Evolutionary conservation across 1,140 invertebrate genomes (phyloP).

Genomic region (Triops cancriformis): DNA sequence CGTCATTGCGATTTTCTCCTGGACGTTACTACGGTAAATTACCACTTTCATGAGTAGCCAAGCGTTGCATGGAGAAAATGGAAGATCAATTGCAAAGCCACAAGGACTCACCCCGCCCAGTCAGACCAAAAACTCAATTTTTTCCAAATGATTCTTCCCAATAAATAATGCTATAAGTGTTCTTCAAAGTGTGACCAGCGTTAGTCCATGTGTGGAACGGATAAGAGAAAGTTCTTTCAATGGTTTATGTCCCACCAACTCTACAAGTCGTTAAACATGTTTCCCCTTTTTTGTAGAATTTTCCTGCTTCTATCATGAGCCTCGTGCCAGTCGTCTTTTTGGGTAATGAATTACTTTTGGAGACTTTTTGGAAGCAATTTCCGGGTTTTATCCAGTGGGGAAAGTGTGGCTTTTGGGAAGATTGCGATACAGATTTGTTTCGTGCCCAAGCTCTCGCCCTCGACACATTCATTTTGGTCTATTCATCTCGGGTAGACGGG

Average conservation of each 20-base stretch:
- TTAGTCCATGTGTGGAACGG: not conserved
- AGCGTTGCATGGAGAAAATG: not conserved
- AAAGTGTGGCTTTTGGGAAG: not conserved
- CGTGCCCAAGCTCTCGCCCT: too few relatives aligned
- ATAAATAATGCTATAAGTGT: not conserved
- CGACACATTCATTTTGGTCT: too few relatives aligned
- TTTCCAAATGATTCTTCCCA: not conserved
- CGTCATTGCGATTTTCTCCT: not conserved
- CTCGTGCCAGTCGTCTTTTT: not conserved
- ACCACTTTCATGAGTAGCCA: slow-evolving; percentile 3
- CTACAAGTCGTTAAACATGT: not conserved
- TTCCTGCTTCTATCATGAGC: not conserved
- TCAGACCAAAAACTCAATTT: not conserved
- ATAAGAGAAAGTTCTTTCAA: not conserved
- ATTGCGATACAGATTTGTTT: not conserved
- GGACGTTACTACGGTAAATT: not conserved
- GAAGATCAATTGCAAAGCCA: not conserved
- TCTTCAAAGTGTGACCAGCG: not conserved
- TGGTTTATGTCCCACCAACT: not conserved
- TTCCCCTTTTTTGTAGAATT: not conserved
- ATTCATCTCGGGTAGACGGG: too few relatives aligned
- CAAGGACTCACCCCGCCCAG: not conserved
- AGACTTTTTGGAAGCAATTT: not conserved
- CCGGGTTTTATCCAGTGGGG: not conserved
- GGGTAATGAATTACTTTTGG: not conserved